Evolutionary conservation across 2,113 vertebrate species (phyloP).

Genomic region (Dipodomys spectabilis): DNA sequence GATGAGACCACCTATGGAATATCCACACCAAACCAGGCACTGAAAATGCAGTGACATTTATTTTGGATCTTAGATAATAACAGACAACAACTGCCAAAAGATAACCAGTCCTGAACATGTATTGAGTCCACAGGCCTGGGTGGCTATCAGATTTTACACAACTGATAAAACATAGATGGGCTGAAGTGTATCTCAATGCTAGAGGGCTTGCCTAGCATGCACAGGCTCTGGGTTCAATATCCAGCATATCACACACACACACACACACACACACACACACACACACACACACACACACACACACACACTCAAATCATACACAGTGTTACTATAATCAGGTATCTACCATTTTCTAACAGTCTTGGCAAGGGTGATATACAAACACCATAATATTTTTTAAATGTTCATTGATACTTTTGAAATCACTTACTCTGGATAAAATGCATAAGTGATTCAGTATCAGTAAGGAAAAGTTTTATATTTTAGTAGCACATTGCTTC

Average conservation of each 20-base stretch:
- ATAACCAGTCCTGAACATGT: slow-evolving; percentile 1
- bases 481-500: not conserved
- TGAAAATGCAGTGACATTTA: not conserved
- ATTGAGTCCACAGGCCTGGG: not conserved
- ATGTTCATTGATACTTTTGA: not conserved
- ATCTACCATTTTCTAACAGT: not conserved
- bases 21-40: not conserved
- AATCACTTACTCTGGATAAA: not conserved
- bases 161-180: not conserved
- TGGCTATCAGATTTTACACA: not conserved
- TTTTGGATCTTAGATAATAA: slow-evolving; percentile 1
- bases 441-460: not conserved
- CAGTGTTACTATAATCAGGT: not conserved
- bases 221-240: not conserved
- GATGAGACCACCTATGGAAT: not conserved
- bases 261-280: too few species aligned
- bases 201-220: not conserved
- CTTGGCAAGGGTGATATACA: not conserved
- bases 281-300: not conserved
- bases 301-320: not conserved
- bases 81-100: not conserved
- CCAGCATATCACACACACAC: not conserved
- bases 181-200: not conserved
- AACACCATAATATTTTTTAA: not conserved
- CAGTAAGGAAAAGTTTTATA: not conserved